Percentiles rank a stretch among this genome's conserved stretches.
Conservation (phyloP, 2,113 vertebrate species). For the Tautogolabrus adspersus region DNA sequence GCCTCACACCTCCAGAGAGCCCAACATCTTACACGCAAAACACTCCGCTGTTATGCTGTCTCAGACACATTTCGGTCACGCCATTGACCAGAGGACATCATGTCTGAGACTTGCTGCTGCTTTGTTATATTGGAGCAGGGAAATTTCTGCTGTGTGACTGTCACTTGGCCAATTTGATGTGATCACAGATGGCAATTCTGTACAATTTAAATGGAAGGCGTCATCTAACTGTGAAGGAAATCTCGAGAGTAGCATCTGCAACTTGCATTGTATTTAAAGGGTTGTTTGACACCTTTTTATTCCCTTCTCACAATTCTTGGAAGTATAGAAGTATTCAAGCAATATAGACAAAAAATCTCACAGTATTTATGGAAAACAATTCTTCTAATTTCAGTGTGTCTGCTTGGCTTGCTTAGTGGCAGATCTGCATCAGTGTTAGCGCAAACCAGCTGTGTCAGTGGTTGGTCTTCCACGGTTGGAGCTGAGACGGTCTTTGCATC, state of each 20-base stretch:
- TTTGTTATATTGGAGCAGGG: not conserved
- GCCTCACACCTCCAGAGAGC: conserved; percentile 58
- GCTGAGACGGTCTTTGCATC: conserved; percentile 49
- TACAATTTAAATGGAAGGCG: not conserved
- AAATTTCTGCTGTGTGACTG: conserved; percentile 6
- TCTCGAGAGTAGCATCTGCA: not conserved
- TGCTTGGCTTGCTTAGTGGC: conserved; percentile 9
- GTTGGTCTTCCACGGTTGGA: conserved; percentile 27
- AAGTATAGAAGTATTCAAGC: not conserved
- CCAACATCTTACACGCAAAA: conserved; percentile 16
- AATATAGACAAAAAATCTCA: not conserved
- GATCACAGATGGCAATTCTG: conserved; percentile 5
- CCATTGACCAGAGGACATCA: conserved; percentile 27
- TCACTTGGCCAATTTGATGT: not conserved
- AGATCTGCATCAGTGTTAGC: conserved; percentile 33
- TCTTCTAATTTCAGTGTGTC: conserved; percentile 6
- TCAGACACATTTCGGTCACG: conserved; percentile 28
- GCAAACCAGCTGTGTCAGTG: conserved; percentile 64
- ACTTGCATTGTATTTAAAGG: not conserved
- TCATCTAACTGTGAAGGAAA: conserved; percentile 1
- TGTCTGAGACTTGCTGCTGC: not conserved
- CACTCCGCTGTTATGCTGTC: conserved; percentile 23
- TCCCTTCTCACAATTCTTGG: not conserved
- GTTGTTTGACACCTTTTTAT: not conserved
- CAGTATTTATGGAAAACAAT: conserved; percentile 4